phyloP scores from a whole-genome alignment of 2,113 vertebrate species.

The Triplophysa siluroides region DNA sequence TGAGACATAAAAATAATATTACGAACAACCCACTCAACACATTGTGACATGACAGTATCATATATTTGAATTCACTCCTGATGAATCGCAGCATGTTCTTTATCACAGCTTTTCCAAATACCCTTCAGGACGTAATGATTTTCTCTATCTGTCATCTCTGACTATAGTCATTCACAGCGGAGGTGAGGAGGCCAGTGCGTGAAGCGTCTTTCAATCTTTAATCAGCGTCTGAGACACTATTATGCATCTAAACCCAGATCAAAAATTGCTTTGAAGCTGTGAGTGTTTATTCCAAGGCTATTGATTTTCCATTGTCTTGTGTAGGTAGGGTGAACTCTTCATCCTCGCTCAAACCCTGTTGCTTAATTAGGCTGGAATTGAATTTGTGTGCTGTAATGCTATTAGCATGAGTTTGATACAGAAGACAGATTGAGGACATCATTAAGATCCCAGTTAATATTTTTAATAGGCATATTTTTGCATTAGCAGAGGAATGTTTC shows the following conservation, averaged over 20 bases:
- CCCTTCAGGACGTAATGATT: background rate
- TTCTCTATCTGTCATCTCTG: background rate
- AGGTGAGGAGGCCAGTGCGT: background rate
- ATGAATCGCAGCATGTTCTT: background rate
- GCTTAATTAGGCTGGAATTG: constrained; percentile 16
- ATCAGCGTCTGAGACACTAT: background rate
- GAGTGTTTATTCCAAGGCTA: background rate
- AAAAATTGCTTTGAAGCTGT: background rate
- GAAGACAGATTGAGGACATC: background rate
- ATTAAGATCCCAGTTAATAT: background rate
- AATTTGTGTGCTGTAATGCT: background rate
- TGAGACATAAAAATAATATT: background rate
- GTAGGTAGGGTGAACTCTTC: background rate
- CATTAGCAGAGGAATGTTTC: no score
- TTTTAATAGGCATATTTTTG: no score
- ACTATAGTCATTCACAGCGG: background rate
- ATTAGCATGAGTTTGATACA: background rate
- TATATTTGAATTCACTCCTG: background rate
- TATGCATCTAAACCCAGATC: constrained; percentile 12
- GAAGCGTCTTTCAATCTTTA: background rate
- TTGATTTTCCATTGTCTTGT: constrained; percentile 17
- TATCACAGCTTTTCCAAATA: background rate
- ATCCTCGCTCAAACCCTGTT: background rate
- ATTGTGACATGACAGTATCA: constrained; percentile 1
- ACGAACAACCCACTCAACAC: background rate